Conservation (phyloP, 2,797 vertebrate genomes). For the Halcyon smyrnensis region DNA sequence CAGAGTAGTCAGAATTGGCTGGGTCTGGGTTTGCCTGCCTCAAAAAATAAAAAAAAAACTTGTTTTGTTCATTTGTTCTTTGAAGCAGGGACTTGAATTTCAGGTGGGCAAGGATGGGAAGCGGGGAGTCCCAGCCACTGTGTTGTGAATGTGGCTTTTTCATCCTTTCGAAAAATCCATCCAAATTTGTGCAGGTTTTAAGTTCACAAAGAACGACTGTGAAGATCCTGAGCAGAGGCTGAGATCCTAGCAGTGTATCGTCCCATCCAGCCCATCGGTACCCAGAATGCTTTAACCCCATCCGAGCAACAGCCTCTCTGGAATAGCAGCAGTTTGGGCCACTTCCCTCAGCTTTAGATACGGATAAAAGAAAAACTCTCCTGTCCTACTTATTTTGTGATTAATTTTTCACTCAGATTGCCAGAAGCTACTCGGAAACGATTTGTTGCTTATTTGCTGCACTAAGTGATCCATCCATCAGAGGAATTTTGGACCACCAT, state of each 20-base stretch:
- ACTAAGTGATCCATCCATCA: background rate
- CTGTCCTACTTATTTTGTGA: background rate
- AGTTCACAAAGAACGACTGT: background rate
- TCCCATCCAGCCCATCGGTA: background rate
- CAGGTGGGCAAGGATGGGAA: background rate
- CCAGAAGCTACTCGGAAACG: background rate
- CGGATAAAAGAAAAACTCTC: background rate
- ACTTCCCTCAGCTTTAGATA: background rate
- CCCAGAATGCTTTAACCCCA: background rate
- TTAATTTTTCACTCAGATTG: background rate
- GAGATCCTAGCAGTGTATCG: background rate
- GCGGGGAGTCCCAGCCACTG: background rate
- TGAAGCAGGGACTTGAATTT: background rate
- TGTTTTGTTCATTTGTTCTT: background rate
- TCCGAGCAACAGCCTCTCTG: background rate
- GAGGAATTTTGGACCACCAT: background rate
- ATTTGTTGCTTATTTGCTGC: background rate
- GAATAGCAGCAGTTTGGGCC: background rate
- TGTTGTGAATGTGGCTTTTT: background rate
- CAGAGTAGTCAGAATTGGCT: background rate
- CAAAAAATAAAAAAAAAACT: too few relatives aligned
- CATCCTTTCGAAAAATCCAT: background rate
- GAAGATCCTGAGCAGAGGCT: background rate
- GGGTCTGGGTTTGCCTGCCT: background rate
- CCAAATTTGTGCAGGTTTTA: background rate